Evolutionary conservation across 2,113 vertebrate species (phyloP).

Genomic region (Microtus pennsylvanicus): DNA sequence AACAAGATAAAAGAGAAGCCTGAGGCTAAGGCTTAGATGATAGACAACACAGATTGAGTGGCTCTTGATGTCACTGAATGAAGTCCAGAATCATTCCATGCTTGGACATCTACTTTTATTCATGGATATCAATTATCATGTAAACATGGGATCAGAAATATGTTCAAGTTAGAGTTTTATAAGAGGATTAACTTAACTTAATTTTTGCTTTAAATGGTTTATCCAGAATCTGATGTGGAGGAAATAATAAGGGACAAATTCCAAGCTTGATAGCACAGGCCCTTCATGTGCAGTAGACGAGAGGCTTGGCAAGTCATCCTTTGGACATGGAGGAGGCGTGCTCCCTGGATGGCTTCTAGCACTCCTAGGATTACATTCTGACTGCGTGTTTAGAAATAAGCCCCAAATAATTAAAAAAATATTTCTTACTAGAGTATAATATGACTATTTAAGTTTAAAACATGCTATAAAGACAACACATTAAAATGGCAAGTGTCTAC

Average conservation of each 20-base stretch:
- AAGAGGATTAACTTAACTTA: constrained; percentile 9
- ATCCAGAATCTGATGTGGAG: not conserved
- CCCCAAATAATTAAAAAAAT: not conserved
- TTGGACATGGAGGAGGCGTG: not conserved
- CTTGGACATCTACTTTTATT: constrained; percentile 4
- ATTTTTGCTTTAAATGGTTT: constrained; percentile 8
- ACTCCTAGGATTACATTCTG: not conserved
- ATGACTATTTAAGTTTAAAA: not conserved
- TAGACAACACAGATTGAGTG: not conserved
- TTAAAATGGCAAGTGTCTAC: not conserved
- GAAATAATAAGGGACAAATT: not conserved
- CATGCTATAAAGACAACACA: not conserved
- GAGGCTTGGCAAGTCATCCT: not conserved
- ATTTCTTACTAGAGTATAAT: not conserved
- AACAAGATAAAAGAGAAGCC: not conserved
- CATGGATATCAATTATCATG: not conserved
- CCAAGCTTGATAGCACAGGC: not conserved
- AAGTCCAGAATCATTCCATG: not conserved
- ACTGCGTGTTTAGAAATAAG: constrained; percentile 10
- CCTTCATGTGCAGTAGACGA: not conserved
- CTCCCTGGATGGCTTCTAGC: not conserved
- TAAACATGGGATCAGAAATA: not conserved
- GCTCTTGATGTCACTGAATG: not conserved
- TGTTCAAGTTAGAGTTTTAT: not conserved
- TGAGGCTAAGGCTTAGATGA: not conserved